Evolutionary conservation across 2,888 invertebrate genomes (phyloP), one percentile per base, ranked within the genome.

Genomic region (Polydesmus complanatus): DNA sequence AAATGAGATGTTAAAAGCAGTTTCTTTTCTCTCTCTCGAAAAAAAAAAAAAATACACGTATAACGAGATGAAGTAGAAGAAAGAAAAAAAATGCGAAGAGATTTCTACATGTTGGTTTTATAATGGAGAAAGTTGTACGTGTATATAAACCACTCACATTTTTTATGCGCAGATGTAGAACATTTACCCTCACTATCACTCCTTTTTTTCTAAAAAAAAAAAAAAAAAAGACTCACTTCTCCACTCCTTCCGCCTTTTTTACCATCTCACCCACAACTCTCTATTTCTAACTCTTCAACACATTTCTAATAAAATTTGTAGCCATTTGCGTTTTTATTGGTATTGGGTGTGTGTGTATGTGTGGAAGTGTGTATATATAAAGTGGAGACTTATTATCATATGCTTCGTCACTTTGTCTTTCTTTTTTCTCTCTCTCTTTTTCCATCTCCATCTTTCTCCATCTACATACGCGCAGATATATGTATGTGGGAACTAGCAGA

Each of bases 351-450:
- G 37, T 8, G 37, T 14, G 37, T 5, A 37, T 19, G 2, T 19
- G 48, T 48, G 23, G 47, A 19, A 25, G 19, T 23, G 23, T 49
- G 23, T 37, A 25, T 23, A 49, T 47, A 49, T 26, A 22, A 25
- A 22, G 48, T 22, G 23, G 14, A 14, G 48, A 52, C 58, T 52
- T 58, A 58, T 58, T 58, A 58, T 58, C 58, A 58, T 58, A 58
- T 58, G 58, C 58, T 58, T 58, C 58, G 58, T 58, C 58, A 58
- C 27, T 58, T 58, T 58, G 27, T 58, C 52, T 58, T 25, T 25
- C n/a, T 27, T 14, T 11, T 27, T 22, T 21, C 26, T 50, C 50
- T 23, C 57, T 57, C 57, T 25, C 22, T 47, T 11, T 18, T 18
- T 47, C n/a, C n/a, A 14, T 47, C 48, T 47, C 11, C 48, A 47